A percentile compares a stretch with the other conserved stretches of the same genome.
Evolutionary conservation across 2,888 invertebrate genomes (phyloP).

Genomic region (Parnassius glacialis): DNA sequence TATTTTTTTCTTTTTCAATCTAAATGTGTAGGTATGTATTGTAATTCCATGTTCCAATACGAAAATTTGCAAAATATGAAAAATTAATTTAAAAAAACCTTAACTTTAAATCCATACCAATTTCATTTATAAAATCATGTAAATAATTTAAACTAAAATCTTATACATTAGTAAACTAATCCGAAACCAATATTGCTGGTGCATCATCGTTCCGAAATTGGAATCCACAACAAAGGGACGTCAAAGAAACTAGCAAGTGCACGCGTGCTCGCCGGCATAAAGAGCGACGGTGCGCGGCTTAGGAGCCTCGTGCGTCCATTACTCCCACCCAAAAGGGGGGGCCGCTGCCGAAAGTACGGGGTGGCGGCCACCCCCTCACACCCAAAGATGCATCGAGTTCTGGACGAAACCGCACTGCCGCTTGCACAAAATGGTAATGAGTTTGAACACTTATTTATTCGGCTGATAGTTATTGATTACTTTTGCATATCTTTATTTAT

Average conservation of each 20-base stretch:
- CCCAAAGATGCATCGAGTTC: constrained; percentile 76
- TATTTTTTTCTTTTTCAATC: no score
- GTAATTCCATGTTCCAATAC: no score
- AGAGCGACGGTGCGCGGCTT: constrained; percentile 70
- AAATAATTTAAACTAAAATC: constrained; percentile 1
- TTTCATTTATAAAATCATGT: not conserved
- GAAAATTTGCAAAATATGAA: no score
- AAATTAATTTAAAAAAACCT: no score
- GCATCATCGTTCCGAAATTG: constrained; percentile 65
- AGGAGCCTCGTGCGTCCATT: constrained; percentile 78
- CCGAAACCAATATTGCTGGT: constrained; percentile 38
- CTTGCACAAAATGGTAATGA: constrained; percentile 68
- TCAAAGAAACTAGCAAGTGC: constrained; percentile 78
- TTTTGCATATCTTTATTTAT: not conserved
- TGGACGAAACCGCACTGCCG: constrained; percentile 74
- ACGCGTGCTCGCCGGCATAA: constrained; percentile 75
- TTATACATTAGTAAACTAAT: constrained; percentile 33
- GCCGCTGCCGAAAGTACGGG: constrained; percentile 37
- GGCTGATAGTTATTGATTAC: constrained; percentile 23
- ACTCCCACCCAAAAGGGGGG: constrained; percentile 51
- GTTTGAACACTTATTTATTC: constrained; percentile 60
- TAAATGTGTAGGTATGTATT: no score
- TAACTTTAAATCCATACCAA: no score
- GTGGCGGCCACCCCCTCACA: constrained; percentile 63
- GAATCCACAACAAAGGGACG: constrained; percentile 73